These are phyloP conservation scores for Nemotelus pantherinus DNA, from an alignment of 2,888 invertebrate genomes.

Conservation along the genomic window DNA sequence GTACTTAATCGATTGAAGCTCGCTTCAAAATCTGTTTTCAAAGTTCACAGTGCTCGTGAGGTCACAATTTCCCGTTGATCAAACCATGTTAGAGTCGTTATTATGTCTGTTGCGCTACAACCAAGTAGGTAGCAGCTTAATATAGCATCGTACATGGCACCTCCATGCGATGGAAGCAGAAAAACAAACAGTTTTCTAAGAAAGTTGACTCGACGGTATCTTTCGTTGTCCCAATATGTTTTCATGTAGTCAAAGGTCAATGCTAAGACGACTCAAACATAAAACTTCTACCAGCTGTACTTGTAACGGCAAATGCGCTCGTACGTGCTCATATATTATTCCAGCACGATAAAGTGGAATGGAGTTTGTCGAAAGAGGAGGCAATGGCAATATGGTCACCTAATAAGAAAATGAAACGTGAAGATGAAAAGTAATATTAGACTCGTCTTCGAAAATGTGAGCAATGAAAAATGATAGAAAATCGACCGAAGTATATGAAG, in stretches of 20 bases:
- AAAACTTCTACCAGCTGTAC: not conserved
- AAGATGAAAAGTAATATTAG: not conserved
- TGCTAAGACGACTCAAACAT: not conserved
- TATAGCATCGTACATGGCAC: no score
- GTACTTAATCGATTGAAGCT: no score
- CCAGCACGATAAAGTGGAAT: not conserved
- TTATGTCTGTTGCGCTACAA: no score
- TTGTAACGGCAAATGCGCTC: not conserved
- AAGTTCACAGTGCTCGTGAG: no score
- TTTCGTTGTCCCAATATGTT: conserved; percentile 24
- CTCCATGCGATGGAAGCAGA: not conserved
- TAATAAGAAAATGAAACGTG: not conserved
- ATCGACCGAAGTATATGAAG: not conserved
- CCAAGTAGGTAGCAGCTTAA: no score
- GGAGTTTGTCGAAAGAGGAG: not conserved
- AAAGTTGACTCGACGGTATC: conserved; percentile 8
- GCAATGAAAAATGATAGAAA: not conserved
- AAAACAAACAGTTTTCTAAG: conserved; percentile 2
- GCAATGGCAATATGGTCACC: not conserved
- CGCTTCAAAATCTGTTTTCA: no score
- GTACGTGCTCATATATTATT: no score
- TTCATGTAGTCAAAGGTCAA: conserved; percentile 34
- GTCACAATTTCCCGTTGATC: no score
- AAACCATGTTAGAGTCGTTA: no score
- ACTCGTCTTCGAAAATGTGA: not conserved